A percentile compares a stretch with the other conserved stretches of the same genome.
Evolutionary conservation across 2,888 invertebrate genomes (phyloP).

Genomic region (Empis stercorea): DNA sequence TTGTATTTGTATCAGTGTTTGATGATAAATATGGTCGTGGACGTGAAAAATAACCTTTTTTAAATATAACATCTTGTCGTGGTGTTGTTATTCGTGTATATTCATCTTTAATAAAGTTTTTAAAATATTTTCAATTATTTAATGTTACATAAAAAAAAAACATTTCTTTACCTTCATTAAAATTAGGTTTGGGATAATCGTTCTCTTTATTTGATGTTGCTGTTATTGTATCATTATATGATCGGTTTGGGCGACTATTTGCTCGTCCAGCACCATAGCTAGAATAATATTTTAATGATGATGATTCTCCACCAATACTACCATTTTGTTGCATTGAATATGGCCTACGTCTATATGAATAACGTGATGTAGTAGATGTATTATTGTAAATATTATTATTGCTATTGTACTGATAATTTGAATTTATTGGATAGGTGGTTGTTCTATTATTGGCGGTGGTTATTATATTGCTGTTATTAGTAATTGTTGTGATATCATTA

Average conservation of each 20-base stretch:
- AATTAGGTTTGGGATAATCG: conserved; percentile 10
- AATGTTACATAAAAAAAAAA: no score
- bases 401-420: conserved; percentile 4
- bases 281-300: conserved; percentile 4
- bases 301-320: background rate
- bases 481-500: background rate
- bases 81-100: conserved; percentile 58
- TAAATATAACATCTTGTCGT: conserved; percentile 55
- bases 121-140: no score
- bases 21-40: conserved; percentile 12
- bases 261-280: conserved; percentile 7
- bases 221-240: background rate
- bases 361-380: conserved; percentile 7
- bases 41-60: conserved; percentile 51
- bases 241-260: conserved; percentile 6
- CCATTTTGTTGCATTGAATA: conserved; percentile 7
- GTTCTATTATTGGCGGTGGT: background rate
- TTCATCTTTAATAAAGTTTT: no score
- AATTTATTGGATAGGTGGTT: background rate
- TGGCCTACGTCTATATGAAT: conserved; percentile 10
- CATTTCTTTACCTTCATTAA: conserved; percentile 17
- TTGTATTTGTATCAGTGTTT: conserved; percentile 12
- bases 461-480: background rate
- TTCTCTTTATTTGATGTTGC: conserved; percentile 6
- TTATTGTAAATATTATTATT: conserved; percentile 3